Evolutionary conservation across 2,888 invertebrate genomes (phyloP).

Genomic region (Griposia aprilina): DNA sequence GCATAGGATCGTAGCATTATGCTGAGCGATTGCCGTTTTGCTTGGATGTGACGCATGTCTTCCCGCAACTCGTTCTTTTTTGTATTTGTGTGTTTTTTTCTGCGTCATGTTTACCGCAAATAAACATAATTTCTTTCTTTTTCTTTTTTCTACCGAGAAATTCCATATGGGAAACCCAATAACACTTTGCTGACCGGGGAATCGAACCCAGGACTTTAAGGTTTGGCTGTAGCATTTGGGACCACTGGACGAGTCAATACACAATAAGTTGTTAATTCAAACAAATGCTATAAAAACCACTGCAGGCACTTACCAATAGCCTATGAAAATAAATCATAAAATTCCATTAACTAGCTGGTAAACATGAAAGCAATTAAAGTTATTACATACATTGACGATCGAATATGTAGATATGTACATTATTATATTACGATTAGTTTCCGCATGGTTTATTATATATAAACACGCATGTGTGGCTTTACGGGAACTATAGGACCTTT

Average conservation of each 20-base stretch:
- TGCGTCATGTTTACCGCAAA: too few relatives aligned
- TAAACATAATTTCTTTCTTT: too few relatives aligned
- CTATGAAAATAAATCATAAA: background rate
- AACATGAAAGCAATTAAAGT: conserved; percentile 30
- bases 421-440: background rate
- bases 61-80: too few relatives aligned
- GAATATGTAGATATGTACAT: background rate
- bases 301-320: conserved; percentile 1
- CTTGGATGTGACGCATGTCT: too few relatives aligned
- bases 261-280: background rate
- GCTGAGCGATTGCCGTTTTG: too few relatives aligned
- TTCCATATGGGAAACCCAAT: too few relatives aligned
- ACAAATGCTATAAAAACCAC: conserved; percentile 14
- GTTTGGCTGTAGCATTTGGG: background rate
- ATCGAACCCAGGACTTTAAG: background rate
- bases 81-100: too few relatives aligned
- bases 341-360: conserved; percentile 2
- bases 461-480: background rate
- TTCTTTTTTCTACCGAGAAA: background rate
- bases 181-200: background rate
- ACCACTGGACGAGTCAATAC: background rate
- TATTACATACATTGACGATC: conserved; percentile 11
- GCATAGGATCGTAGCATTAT: too few relatives aligned
- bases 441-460: background rate
- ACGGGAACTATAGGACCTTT: too few relatives aligned